Percentiles rank a stretch among this genome's conserved stretches.
Evolutionary conservation across 1,140 invertebrate genomes (phyloP).

Genomic region (Cyclargus thomasi): DNA sequence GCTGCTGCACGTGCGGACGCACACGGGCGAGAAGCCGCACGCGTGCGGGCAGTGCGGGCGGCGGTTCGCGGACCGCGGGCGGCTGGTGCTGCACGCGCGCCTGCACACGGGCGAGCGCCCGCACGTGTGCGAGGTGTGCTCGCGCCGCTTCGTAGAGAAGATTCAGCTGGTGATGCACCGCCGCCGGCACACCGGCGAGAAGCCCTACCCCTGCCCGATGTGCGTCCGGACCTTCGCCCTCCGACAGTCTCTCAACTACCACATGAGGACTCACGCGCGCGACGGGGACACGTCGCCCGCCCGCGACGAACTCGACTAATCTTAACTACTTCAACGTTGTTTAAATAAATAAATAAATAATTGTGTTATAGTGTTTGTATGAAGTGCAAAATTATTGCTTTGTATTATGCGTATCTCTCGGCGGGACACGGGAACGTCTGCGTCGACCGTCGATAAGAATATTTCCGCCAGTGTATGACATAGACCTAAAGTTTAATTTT

Average conservation of each 20-base stretch:
- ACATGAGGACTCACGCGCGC: neutral
- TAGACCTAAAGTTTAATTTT: no score
- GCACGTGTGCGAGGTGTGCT: slow-evolving; percentile 1
- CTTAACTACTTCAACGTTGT: no score
- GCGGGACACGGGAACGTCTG: no score
- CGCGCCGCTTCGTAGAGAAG: neutral
- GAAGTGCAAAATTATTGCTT: no score
- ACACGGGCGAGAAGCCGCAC: neutral
- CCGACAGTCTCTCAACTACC: neutral
- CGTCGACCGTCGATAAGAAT: no score
- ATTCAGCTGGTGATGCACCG: neutral
- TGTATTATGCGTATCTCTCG: no score
- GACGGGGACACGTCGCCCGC: neutral
- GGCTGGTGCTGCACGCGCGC: neutral
- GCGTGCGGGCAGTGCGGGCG: neutral
- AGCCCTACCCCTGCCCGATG: neutral
- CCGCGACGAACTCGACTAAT: no score
- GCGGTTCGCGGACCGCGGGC: neutral
- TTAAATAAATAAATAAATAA: no score
- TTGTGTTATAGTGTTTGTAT: no score
- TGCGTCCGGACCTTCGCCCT: neutral
- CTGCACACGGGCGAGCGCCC: slow-evolving; percentile 3
- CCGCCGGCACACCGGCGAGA: neutral
- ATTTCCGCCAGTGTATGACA: no score
- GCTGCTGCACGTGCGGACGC: neutral